Conservation (phyloP, 2,113 vertebrate genomes). For the Myiozetetes cayanensis region DNA sequence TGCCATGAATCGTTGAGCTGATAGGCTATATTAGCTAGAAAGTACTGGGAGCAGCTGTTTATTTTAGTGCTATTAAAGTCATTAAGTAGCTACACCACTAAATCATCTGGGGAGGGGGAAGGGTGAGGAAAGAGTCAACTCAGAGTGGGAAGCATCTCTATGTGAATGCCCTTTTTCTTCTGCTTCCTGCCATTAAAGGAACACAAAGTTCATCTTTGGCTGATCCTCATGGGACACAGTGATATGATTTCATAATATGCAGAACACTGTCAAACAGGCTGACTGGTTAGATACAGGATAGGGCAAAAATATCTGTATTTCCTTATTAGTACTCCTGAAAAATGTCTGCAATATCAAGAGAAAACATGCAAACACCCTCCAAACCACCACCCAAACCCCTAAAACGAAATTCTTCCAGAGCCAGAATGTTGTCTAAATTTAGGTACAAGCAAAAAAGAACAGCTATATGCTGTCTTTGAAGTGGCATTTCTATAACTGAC, state of each 20-base stretch:
- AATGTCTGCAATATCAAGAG: not conserved
- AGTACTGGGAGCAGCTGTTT: conserved; percentile 51
- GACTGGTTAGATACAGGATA: not conserved
- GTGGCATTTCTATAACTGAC: not conserved
- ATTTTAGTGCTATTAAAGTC: conserved; percentile 40
- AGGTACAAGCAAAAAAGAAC: not conserved
- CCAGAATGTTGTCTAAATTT: not conserved
- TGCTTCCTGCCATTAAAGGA: conserved; percentile 4
- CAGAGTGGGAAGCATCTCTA: not conserved
- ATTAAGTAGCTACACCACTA: conserved; percentile 29
- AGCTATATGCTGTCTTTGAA: not conserved
- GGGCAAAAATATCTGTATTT: not conserved
- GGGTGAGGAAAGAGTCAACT: not conserved
- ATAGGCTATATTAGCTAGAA: conserved; percentile 46
- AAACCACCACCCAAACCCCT: not conserved
- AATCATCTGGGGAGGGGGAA: not conserved
- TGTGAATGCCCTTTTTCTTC: not conserved
- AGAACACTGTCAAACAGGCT: not conserved
- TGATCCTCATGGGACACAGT: not conserved
- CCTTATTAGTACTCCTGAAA: not conserved
- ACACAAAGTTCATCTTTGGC: not conserved
- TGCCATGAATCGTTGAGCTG: conserved; percentile 41
- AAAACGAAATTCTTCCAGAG: not conserved
- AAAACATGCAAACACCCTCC: not conserved
- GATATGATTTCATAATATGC: not conserved